phyloP scores from a whole-genome alignment of 2,113 vertebrate species.

The Sebastes schlegelii region DNA sequence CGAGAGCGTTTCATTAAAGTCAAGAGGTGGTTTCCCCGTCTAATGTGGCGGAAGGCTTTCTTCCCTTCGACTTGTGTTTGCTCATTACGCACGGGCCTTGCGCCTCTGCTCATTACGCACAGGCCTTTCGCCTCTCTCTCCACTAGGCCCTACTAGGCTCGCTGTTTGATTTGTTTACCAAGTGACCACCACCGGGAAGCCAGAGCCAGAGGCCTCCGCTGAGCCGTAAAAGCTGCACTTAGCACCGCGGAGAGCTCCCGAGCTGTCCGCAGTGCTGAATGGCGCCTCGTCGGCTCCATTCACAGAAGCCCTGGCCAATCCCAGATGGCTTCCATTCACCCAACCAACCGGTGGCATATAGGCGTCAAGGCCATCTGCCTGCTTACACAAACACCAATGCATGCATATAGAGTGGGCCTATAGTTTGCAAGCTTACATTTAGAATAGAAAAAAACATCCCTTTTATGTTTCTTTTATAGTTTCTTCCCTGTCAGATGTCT shows the following conservation, averaged over 20 bases:
- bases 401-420: neutral
- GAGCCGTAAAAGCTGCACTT: neutral
- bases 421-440: neutral
- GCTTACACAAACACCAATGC: slow-evolving; percentile 9
- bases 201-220: neutral
- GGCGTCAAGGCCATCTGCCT: slow-evolving; percentile 64
- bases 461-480: neutral
- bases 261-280: slow-evolving; percentile 68
- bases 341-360: slow-evolving; percentile 48
- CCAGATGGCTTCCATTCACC: slow-evolving; percentile 75
- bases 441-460: neutral
- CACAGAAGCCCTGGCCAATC: slow-evolving; percentile 76
- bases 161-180: too few relatives aligned
- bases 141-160: too few relatives aligned
- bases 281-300: slow-evolving; percentile 65
- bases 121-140: too few relatives aligned
- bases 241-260: slow-evolving; percentile 48
- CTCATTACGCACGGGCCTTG: slow-evolving; percentile 28
- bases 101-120: neutral
- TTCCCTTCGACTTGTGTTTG: slow-evolving; percentile 57
- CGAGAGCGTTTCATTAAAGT: slow-evolving; percentile 75
- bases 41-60: slow-evolving; percentile 77
- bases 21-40: slow-evolving; percentile 72
- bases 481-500: neutral
- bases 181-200: too few relatives aligned